Base-by-base conservation (phyloP, 2,888 invertebrate species). In the Eucriotettix oculatus region DNA sequence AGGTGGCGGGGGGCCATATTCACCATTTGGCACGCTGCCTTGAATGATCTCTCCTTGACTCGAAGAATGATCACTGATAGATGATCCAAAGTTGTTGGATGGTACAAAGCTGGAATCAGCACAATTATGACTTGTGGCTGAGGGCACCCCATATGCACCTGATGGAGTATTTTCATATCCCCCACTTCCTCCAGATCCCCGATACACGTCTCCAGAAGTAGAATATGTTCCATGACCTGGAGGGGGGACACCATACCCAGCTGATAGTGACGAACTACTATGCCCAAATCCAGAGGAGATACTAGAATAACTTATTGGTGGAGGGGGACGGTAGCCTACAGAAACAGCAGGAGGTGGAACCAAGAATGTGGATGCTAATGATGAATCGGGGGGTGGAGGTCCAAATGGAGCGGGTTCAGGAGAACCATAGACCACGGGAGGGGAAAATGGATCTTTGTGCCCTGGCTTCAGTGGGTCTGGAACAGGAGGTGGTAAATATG, bases 401-500 rank as follows among this genome's bases (percentile, higher is more conserved):
- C 16, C 44, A 44, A 63, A 61, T 1, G 63, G 62, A 16, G 55
- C 54, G 7, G 61, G 60, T 41, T 62, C 58, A 0, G 70, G 68
- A 9, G 67, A 65, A 1, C 69, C 69, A 59, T 68, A 68, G 40
- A 68, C 68, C 17, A 71, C 69, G 3, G 67, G 66, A 7, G 70
- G 67, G 43, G 56, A 58, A 17, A 57, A 44, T n/a, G 61, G 56
- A 60, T 69, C 69, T 1, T 59, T 60, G 2, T 56, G 59, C 1
- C 67, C 68, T 1, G 70, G 68, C 44, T 69, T 54, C 75, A 63
- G 69, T 75, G 17, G 65, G 16, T 63, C 83, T 60, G 79, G 78
- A 0, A 80, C 77, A 5, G 85, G 83, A 1, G 85, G 85, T 0
- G 85, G 82, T 44, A 85, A 71, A 67, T 85, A 85, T 0, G 80